These are phyloP conservation scores for Mycogona germanica DNA, from an alignment of 2,888 invertebrate genomes.

Conservation along the genomic window DNA sequence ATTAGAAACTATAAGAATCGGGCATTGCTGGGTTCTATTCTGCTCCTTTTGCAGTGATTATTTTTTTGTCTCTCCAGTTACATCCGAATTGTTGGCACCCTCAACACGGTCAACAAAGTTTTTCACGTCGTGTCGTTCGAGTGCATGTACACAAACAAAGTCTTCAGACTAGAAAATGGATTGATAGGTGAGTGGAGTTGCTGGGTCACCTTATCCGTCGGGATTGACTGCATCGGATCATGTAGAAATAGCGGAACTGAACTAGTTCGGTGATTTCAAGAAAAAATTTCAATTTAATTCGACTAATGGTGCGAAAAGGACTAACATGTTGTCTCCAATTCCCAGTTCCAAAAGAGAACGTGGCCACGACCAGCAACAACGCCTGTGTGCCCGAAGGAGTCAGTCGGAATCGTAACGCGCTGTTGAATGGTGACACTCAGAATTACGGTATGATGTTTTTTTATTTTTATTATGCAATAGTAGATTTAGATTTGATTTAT, in stretches of 20 bases:
- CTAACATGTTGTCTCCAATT: background rate
- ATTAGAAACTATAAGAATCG: no score
- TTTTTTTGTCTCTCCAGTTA: conserved; percentile 42
- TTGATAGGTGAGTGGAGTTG: conserved; percentile 40
- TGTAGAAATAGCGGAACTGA: no score
- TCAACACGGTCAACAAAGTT: conserved; percentile 87
- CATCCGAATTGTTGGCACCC: conserved; percentile 57
- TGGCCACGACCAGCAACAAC: conserved; percentile 78
- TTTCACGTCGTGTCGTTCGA: conserved; percentile 91
- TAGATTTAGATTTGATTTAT: no score
- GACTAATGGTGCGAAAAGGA: no score
- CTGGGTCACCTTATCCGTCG: background rate
- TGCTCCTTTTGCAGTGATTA: no score
- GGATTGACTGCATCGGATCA: no score
- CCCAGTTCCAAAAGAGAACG: conserved; percentile 73
- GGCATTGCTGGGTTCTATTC: no score
- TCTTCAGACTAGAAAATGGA: conserved; percentile 51
- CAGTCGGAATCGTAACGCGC: conserved; percentile 77
- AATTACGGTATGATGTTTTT: no score
- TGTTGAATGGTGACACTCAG: conserved; percentile 87
- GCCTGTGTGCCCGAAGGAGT: conserved; percentile 96
- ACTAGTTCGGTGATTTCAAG: no score
- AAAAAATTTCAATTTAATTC: no score
- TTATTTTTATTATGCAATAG: no score
- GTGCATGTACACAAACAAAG: conserved; percentile 65